Conservation (phyloP, 2,797 vertebrate genomes). For the Salmo trutta region DNA sequence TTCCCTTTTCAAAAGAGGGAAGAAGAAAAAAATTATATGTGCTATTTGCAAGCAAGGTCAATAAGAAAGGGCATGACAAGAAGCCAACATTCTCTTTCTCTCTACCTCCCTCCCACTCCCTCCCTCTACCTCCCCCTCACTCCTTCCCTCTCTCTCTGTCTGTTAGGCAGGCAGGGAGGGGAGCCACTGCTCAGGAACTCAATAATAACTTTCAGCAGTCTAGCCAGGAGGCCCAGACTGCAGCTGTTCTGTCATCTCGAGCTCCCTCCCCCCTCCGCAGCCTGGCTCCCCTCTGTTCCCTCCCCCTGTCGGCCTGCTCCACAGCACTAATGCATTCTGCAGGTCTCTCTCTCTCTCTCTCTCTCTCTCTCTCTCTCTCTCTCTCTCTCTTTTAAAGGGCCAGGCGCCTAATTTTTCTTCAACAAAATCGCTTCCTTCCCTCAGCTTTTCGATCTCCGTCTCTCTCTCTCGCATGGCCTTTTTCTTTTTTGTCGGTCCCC, state of each 20-base stretch:
- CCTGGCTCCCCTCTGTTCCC: slow-evolving; percentile 35
- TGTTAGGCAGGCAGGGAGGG: slow-evolving; percentile 48
- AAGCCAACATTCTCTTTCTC: slow-evolving; percentile 66
- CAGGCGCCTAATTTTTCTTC: slow-evolving; percentile 49
- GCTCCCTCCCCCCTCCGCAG: slow-evolving; percentile 58
- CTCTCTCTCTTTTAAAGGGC: slow-evolving; percentile 57
- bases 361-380: neutral
- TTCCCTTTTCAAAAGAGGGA: slow-evolving; percentile 14
- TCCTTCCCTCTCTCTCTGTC: slow-evolving; percentile 10
- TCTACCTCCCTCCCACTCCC: slow-evolving; percentile 26
- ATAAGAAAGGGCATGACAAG: slow-evolving; percentile 77
- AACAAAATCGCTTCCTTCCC: slow-evolving; percentile 27
- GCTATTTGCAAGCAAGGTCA: slow-evolving; percentile 86
- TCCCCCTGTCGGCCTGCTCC: slow-evolving; percentile 52
- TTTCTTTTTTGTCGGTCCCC: neutral
- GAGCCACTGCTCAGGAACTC: slow-evolving; percentile 75
- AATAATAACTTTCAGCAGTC: slow-evolving; percentile 83
- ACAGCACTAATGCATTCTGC: slow-evolving; percentile 70
- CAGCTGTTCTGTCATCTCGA: slow-evolving; percentile 75
- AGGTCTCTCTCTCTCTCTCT: slow-evolving; percentile 46
- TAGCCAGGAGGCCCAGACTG: slow-evolving; percentile 84
- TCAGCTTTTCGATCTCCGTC: neutral
- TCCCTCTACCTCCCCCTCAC: slow-evolving; percentile 27
- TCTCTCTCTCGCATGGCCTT: slow-evolving; percentile 10
- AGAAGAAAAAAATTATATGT: slow-evolving; percentile 59